Conservation (phyloP, 1,140 invertebrate genomes). For the Cotesia chilonis region DNA sequence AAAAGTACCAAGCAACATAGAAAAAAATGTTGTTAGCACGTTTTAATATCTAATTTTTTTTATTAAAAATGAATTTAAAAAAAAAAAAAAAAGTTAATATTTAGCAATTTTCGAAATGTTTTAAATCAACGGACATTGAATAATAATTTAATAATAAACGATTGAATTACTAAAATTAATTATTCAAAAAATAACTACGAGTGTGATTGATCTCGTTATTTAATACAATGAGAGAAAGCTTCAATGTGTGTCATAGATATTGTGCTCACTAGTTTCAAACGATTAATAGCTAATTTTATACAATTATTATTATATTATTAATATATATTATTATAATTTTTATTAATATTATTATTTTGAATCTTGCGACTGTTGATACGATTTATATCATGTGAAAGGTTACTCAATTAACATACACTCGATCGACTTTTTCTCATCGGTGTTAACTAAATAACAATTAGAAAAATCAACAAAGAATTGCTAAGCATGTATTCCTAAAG, state of each 20-base stretch:
- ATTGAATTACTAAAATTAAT: not conserved
- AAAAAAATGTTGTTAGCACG: constrained; percentile 63
- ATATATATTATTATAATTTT: not conserved
- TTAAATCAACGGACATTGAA: not conserved
- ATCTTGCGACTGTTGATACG: no score
- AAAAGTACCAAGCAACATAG: constrained; percentile 63
- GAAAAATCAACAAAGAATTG: not conserved
- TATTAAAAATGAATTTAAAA: not conserved
- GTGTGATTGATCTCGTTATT: no score
- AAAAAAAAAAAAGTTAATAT: no score
- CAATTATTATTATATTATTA: no score
- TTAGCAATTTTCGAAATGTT: no score
- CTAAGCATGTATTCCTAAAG: not conserved
- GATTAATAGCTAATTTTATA: no score
- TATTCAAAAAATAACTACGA: no score
- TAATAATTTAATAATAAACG: constrained; percentile 2
- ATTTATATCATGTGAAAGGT: constrained; percentile 1
- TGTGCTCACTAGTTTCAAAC: no score
- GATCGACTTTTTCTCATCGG: constrained; percentile 10
- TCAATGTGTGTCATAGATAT: no score
- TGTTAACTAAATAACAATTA: not conserved
- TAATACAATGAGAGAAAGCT: not conserved
- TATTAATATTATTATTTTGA: not conserved
- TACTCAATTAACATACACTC: not conserved
- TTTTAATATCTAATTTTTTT: not conserved